Base-by-base conservation (phyloP, 2,113 vertebrate genomes). In the Corydoras maculifer region DNA sequence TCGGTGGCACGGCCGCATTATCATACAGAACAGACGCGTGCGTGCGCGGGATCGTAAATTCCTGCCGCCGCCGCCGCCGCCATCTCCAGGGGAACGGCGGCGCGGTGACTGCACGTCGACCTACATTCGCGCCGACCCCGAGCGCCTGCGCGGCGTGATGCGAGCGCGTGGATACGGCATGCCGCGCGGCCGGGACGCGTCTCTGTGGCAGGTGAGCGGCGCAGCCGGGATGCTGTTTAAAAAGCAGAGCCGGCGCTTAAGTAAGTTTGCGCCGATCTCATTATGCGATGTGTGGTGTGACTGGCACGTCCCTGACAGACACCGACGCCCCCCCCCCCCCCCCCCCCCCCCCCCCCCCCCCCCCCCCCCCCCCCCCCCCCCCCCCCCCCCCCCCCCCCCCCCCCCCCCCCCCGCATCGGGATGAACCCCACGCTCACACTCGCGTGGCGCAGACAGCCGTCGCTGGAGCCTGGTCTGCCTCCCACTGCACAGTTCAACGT, bases 31-130 rank as follows among this genome's bases (percentile, higher is more conserved):
- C 85, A 87, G 86, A 88, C 80, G 74, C 72, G 84, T 85, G 85
- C 83, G 81, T 88, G 87, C 67, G 73, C 69, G n/a, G 83, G 82
- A 86, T 87, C 81, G 82, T 83, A 85, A 90, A 89, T 86, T 86
- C 84, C 82, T 85, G 82, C 82, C 61, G 83, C 18, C 18, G 18
- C 18, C 18, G 18, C 18, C 18, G 18, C 78, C 79, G 79, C 83
- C 83, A 81, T 88, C 85, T 86, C 84, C 83, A 61, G 85, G 82
- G 83, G 82, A 87, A 84, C 75, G 65, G 78, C 80, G 75, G 76
- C 82, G 83, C 60, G 75, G 84, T 82, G 86, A 87, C 85, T 86
- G 82, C 83, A 87, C 80, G 64, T 75, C 81, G 84, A 87, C 87
- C 84, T 84, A 85, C 82, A 88, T 87, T 87, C 83, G 86, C 82